Evolutionary conservation across 2,113 vertebrate genomes (phyloP), one percentile per base, ranked within the genome.

Genomic region (Myotis davidii): DNA sequence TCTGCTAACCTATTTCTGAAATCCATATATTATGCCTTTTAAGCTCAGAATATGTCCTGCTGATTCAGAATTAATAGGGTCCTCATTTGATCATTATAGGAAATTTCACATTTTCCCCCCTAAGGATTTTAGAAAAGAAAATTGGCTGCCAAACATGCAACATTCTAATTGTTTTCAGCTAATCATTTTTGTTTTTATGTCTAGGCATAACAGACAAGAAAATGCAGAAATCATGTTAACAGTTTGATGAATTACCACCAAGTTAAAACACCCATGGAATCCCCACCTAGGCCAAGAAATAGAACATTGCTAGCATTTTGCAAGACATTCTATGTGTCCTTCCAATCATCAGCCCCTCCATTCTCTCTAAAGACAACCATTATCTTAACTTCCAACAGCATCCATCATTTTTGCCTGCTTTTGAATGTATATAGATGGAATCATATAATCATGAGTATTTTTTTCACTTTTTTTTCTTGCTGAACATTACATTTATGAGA

Each of bases 61-160:
- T 94, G 67, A 96, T 94, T 95, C 88, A 54, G 61, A 96, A 93
- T 94, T 91, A 93, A 27, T 42, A 93, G 27, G n/a, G 52, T 76
- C 25, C 59, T 94, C 52, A 84, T 93, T 96, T 92, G 48, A 88
- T 94, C 56, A 72, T 78, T 85, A 85, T 56, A 78, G 77, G 72
- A 92, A 96, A 90, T 95, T 90, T 94, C 54, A 84, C 48, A 17
- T 32, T 27, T 1, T 1, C 6, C 5, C 3, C 70, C 4, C 23
- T 21, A 54, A 88, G 12, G 81, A 88, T 92, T 89, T 94, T 84
- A 21, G 73, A 95, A 14, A 92, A 90, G 69, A 94, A 94, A 91
- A 89, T 79, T 86, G 54, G 11, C 90, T 91, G 56, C 59, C 64
- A 79, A 83, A 56, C 3, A 59, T 79, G 32, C 82, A 83, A 34